phyloP scores from a whole-genome alignment of 2,888 invertebrate genomes.

The Tenodera sinensis region DNA sequence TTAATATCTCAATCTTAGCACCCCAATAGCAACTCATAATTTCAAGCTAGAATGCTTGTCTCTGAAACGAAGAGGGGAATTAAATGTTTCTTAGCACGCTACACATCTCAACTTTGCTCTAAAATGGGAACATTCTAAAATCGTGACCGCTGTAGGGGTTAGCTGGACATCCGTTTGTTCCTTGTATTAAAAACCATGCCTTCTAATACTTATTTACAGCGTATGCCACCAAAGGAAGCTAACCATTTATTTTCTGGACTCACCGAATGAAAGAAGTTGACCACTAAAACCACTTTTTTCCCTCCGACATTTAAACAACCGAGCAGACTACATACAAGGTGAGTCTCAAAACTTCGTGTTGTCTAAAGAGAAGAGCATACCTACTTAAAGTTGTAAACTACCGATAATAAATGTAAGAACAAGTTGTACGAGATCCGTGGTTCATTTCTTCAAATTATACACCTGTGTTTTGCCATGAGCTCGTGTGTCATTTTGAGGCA shows the following conservation, averaged over 20 bases:
- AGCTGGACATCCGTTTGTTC: neutral
- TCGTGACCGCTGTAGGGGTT: neutral
- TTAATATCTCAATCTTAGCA: neutral
- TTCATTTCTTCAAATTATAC: too few species aligned
- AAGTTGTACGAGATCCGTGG: too few species aligned
- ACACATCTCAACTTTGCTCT: neutral
- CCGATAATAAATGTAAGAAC: too few species aligned
- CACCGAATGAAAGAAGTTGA: neutral
- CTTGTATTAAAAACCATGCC: neutral
- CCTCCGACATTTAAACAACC: too few species aligned
- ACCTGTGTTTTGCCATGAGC: too few species aligned
- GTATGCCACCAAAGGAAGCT: neutral
- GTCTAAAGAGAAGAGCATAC: too few species aligned
- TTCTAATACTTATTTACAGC: neutral
- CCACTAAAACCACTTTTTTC: neutral
- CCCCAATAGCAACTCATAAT: neutral
- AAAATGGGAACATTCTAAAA: neutral
- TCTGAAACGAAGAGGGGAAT: neutral
- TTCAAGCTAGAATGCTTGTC: neutral
- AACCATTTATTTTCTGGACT: neutral
- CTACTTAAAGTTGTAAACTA: too few species aligned
- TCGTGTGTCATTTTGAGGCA: too few species aligned
- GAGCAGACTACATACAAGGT: too few species aligned
- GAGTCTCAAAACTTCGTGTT: too few species aligned
- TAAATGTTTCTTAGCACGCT: neutral